Base-by-base conservation (phyloP, 2,888 invertebrate species). In the Mesochorus sp. region DNA sequence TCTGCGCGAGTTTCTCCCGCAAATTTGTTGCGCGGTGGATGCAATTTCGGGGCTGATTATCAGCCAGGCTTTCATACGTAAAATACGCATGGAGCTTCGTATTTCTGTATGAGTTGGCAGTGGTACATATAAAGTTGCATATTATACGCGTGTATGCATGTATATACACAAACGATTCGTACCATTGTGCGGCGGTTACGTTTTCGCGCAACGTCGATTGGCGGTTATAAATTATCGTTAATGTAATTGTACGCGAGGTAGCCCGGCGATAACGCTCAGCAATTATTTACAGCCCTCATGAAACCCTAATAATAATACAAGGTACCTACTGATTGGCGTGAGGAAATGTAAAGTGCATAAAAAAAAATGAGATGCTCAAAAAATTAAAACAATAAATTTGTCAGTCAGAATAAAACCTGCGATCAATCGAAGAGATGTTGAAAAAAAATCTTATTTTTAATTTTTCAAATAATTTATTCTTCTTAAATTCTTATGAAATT, bases 31-130 rank as follows among this genome's bases (percentile, higher is more conserved):
- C 39, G 61, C 49, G 70, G 59, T 19, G 59, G 37, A 14, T 17
- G 39, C n/a, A 47, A 70, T 61, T 70, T 70, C 42, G 61, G 59
- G n/a, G n/a, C 59, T 61, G 59, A 61, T 61, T 57, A 51, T 70
- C 59, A 59, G 61, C 37, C 17, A 2, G 21, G 21, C 28, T n/a
- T n/a, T n/a, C 17, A 17, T 37, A 21, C 2, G 17, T 34, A 28
- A 10, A 6, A n/a, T 28, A 12, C 4, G 39, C 10, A 19, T n/a
- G 28, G 6, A 31, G 5, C 6, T 42, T 6, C 17, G 42, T 14
- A 42, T 42, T 12, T 42, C 17, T 42, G 17, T 42, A 17, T 14
- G 14, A 42, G 14, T 17, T 1, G 42, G 14, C 8, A 42, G 42
- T 42, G 10, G 3, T 34, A 34, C 10, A 34, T 8, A 34, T 10